phyloP scores from a whole-genome alignment of 1,140 invertebrate genomes.

The Muscidifurax raptorellus region DNA sequence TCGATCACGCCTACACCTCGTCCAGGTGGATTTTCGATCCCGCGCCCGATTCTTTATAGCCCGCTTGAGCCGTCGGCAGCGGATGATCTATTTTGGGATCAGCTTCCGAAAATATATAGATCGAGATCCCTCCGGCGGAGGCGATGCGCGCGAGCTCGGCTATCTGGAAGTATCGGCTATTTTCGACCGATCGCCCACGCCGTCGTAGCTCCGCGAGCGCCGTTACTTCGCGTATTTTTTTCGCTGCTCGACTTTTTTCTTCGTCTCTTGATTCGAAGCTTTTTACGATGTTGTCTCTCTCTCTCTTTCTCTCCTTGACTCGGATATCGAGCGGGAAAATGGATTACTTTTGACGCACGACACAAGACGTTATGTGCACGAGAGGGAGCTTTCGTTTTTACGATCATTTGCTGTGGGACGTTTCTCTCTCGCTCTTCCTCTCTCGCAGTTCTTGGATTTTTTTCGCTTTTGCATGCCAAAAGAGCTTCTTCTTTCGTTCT shows the following conservation, averaged over 20 bases:
- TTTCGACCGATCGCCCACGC: conserved; percentile 62
- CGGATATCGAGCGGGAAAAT: background rate
- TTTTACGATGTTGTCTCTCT: conserved; percentile 11
- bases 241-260: background rate
- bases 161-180: conserved; percentile 63
- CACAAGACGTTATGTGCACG: background rate
- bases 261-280: background rate
- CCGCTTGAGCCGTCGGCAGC: background rate
- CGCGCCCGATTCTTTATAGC: background rate
- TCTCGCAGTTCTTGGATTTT: no score
- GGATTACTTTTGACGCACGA: conserved; percentile 36
- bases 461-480: conserved; percentile 17
- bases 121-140: conserved; percentile 49
- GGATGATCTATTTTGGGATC: conserved; percentile 58
- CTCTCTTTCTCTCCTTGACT: conserved; percentile 6
- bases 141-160: conserved; percentile 31
- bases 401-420: background rate
- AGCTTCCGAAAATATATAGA: conserved; percentile 63
- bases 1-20: background rate
- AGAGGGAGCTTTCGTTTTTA: conserved; percentile 12
- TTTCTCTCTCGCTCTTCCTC: background rate
- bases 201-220: background rate
- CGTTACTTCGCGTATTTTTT: background rate
- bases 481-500: conserved; percentile 29
- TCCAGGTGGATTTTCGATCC: conserved; percentile 35